Percentiles rank a stretch among this genome's conserved stretches.
Evolutionary conservation across 2,888 invertebrate genomes (phyloP).

Genomic region (Lampropteryx suffumata): DNA sequence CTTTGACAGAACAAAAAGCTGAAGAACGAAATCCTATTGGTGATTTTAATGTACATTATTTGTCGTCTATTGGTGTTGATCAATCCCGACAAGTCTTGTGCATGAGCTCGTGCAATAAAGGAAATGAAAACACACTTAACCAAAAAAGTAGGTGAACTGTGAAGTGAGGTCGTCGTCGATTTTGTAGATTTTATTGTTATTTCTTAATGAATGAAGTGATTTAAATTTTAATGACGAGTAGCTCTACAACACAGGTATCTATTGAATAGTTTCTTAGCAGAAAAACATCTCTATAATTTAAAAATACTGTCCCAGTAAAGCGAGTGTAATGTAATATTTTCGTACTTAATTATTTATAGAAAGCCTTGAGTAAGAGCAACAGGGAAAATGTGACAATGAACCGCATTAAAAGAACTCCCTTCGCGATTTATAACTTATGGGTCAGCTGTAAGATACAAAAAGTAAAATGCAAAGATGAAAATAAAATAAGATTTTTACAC

Average conservation of each 20-base stretch:
- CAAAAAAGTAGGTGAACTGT: conserved; percentile 17
- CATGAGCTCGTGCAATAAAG: background rate
- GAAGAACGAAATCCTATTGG: too few species aligned
- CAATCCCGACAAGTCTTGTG: conserved; percentile 13
- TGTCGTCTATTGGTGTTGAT: background rate
- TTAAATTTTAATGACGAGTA: conserved; percentile 12
- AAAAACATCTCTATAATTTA: background rate
- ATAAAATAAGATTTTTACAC: background rate
- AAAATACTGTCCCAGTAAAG: conserved; percentile 43
- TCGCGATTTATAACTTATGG: background rate
- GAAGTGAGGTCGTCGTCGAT: conserved; percentile 23
- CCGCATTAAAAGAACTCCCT: background rate
- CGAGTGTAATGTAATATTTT: conserved; percentile 20
- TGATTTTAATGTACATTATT: too few species aligned
- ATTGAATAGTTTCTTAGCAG: background rate
- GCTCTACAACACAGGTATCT: conserved; percentile 23
- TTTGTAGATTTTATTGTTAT: conserved; percentile 26
- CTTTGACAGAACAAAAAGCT: background rate
- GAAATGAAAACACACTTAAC: conserved; percentile 28
- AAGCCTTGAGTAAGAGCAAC: conserved; percentile 32
- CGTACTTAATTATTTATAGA: conserved; percentile 43
- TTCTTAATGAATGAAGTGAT: conserved; percentile 34
- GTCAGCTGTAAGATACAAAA: background rate
- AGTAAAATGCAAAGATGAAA: background rate
- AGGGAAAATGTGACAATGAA: conserved; percentile 6